phyloP scores from a whole-genome alignment of 1,140 invertebrate species.

The Hesperophylax magnus region DNA sequence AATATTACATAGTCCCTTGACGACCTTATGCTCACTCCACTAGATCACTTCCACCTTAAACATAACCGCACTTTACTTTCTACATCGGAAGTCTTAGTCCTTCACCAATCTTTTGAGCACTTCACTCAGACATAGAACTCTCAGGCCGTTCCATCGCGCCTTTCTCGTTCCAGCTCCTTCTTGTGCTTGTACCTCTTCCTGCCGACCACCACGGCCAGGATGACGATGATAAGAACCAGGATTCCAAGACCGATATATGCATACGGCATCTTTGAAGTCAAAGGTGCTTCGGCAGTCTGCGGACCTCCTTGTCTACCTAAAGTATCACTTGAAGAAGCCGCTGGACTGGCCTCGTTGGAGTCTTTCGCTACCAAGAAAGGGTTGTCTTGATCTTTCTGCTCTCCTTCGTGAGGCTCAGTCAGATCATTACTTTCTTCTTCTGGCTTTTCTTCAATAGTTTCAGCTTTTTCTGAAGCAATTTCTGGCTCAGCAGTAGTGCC shows the following conservation, averaged over 20 bases:
- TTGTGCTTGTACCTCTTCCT: slow-evolving; percentile 57
- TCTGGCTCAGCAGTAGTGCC: slow-evolving; percentile 38
- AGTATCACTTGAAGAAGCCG: slow-evolving; percentile 50
- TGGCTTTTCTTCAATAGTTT: background rate
- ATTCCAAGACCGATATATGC: slow-evolving; percentile 52
- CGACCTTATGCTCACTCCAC: background rate
- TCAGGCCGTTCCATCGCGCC: slow-evolving; percentile 52
- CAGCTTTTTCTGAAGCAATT: slow-evolving; percentile 34
- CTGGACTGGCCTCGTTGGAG: slow-evolving; percentile 33
- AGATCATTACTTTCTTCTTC: background rate
- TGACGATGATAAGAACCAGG: slow-evolving; percentile 47
- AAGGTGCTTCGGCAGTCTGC: slow-evolving; percentile 13
- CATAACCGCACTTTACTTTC: background rate
- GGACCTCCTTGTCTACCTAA: slow-evolving; percentile 26
- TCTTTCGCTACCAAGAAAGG: slow-evolving; percentile 51
- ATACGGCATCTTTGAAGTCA: slow-evolving; percentile 40
- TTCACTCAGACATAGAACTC: slow-evolving; percentile 46
- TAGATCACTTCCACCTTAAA: background rate
- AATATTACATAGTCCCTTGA: background rate
- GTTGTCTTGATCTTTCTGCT: slow-evolving; percentile 39
- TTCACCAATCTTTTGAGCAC: slow-evolving; percentile 26
- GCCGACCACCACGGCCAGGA: slow-evolving; percentile 47
- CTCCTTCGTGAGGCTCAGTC: background rate
- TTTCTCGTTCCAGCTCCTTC: slow-evolving; percentile 54
- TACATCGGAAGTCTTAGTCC: background rate